Conservation (phyloP, 2,888 invertebrate genomes). For the Luffia ferchaultella region DNA sequence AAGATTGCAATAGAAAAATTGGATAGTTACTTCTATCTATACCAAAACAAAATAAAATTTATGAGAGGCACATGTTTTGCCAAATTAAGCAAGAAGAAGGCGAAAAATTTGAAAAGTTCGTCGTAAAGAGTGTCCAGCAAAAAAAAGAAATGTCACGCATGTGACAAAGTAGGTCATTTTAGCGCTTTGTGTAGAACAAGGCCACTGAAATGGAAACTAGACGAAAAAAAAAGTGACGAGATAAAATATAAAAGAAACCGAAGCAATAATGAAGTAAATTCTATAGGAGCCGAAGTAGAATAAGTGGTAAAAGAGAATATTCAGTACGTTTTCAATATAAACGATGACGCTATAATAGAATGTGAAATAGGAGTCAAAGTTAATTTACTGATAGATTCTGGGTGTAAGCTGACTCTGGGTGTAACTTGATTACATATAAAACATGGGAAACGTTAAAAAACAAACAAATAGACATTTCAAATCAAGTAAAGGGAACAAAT, state of each 20-base stretch:
- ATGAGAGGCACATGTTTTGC: too few species aligned
- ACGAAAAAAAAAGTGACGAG: too few species aligned
- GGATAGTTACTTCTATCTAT: too few species aligned
- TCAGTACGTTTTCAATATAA: conserved; percentile 12
- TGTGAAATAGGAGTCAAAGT: conserved; percentile 17
- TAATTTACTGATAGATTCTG: conserved; percentile 17
- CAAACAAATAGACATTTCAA: not conserved
- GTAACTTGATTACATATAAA: conserved; percentile 13
- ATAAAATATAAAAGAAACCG: too few species aligned
- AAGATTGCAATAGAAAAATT: conserved; percentile 6
- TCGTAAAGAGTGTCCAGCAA: too few species aligned
- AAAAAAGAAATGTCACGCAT: conserved; percentile 15
- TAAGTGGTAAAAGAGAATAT: too few species aligned
- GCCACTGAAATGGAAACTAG: too few species aligned
- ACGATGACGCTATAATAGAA: conserved; percentile 14
- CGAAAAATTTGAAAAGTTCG: too few species aligned
- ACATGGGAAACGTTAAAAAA: conserved; percentile 4
- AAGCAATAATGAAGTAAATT: conserved; percentile 6
- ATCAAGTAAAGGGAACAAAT: conserved; percentile 4
- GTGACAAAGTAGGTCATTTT: conserved; percentile 17
- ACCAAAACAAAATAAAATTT: too few species aligned
- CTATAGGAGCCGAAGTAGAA: conserved; percentile 2
- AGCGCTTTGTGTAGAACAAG: conserved; percentile 12
- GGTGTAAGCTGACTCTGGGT: conserved; percentile 14
- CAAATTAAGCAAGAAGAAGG: too few species aligned